Base-by-base conservation (phyloP, 2,888 invertebrate genomes). In the Tryphoninae sp. region DNA sequence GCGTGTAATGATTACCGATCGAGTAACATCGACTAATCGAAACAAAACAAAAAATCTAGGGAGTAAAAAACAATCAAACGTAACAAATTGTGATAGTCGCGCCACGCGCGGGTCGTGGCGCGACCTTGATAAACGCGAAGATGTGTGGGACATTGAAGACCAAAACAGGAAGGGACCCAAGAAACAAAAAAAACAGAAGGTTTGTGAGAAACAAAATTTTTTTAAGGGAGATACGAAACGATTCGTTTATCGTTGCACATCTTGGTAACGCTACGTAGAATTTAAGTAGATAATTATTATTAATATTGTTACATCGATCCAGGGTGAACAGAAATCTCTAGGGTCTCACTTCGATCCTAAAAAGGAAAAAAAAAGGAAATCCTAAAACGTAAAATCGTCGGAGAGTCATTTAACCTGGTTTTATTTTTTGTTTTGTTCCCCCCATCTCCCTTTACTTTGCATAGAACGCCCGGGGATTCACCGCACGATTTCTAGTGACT, bases 11-110 rank as follows among this genome's bases (percentile, higher is more conserved):
- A 33, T 45, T 45, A 64, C 40, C 49, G 22, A 72, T n/a, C 19
- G 45, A 23, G 49, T n/a, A 53, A 79, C 51, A 8, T 61, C 33
- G 33, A 61, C 33, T 19, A 64, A 65, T 58, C 65, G n/a, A 74
- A 62, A 40, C 33, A 23, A 61, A 74, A 53, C 53, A 80, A 55
- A 73, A 59, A 82, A 80, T 58, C 19, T 26, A 71, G 45, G 9
- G 42, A 8, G 80, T 78, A 83, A 83, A 83, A 78, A 69, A 71
- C 75, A 62, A 71, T 78, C 78, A 72, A 64, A 68, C 51, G 74
- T 78, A 80, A 83, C 71, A 77, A 79, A 89, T 89, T 91, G 91
- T 91, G 91, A 91, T 91, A 91, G 91, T 87, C 87, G 85, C 88
- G 88, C 87, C 88, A 87, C 85, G 45, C 58, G 23, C 13, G 64